phyloP scores from a whole-genome alignment of 1,140 invertebrate genomes.

The Dinothrombium tinctorium region DNA sequence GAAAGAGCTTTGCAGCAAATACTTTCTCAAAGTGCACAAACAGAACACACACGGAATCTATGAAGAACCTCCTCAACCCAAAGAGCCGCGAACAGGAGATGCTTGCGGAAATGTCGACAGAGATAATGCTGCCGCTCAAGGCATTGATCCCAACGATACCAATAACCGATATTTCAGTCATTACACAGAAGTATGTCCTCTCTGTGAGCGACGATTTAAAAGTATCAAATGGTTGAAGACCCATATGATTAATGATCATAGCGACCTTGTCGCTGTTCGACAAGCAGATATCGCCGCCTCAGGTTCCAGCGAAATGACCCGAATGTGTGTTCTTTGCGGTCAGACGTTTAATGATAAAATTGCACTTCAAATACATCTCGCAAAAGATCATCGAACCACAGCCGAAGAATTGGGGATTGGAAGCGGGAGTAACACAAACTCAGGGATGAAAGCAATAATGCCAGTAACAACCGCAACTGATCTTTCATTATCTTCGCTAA shows the following conservation, averaged over 20 bases:
- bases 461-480: background rate
- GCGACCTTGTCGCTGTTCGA: conserved; percentile 23
- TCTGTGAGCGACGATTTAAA: conserved; percentile 64
- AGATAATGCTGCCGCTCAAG: background rate
- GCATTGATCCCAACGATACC: conserved; percentile 16
- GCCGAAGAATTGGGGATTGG: conserved; percentile 16
- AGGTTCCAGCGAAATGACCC: conserved; percentile 3
- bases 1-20: conserved; percentile 91
- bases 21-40: conserved; percentile 86
- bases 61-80: conserved; percentile 19
- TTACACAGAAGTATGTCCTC: conserved; percentile 52
- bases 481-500: no score
- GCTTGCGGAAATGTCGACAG: background rate
- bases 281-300: background rate
- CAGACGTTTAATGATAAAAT: conserved; percentile 25
- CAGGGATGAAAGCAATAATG: conserved; percentile 11
- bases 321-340: conserved; percentile 26
- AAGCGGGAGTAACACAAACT: conserved; percentile 6
- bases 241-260: conserved; percentile 65
- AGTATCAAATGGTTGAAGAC: conserved; percentile 69
- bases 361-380: conserved; percentile 29
- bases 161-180: conserved; percentile 38
- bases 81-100: conserved; percentile 18
- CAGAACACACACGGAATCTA: conserved; percentile 86
- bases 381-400: conserved; percentile 26